These are phyloP conservation scores for Napeogenes inachia DNA, from an alignment of 2,888 invertebrate species.

Conservation along the genomic window DNA sequence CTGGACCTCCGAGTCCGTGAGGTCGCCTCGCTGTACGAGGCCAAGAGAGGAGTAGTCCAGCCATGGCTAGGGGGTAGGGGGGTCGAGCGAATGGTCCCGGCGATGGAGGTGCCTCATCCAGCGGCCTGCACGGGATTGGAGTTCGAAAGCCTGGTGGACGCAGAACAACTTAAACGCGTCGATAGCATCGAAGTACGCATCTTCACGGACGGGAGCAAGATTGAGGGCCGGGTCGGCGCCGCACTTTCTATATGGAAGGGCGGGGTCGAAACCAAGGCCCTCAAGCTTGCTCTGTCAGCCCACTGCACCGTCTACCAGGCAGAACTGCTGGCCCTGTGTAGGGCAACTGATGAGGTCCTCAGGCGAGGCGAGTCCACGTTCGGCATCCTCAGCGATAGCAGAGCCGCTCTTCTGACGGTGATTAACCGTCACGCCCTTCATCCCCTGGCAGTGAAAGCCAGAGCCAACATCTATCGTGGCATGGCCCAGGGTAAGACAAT, in stretches of 20 bases:
- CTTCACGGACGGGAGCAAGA: background rate
- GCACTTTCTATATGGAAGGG: too few relatives aligned
- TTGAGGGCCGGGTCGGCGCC: background rate
- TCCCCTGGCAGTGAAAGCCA: background rate
- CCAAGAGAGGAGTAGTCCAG: conserved; percentile 21
- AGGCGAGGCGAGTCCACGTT: too few relatives aligned
- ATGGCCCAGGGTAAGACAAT: too few relatives aligned
- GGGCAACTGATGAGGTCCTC: too few relatives aligned
- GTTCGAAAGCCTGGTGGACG: conserved; percentile 15
- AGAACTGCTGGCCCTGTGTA: conserved; percentile 10
- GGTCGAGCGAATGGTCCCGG: conserved; percentile 20
- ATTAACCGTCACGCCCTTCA: too few relatives aligned
- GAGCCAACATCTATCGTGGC: background rate
- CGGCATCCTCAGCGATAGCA: background rate
- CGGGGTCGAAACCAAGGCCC: background rate
- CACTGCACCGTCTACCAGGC: conserved; percentile 12
- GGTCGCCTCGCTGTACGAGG: conserved; percentile 25
- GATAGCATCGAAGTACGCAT: background rate
- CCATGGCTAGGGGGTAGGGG: conserved; percentile 20
- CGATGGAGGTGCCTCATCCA: conserved; percentile 13
- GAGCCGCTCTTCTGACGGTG: too few relatives aligned
- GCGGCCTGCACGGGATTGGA: background rate
- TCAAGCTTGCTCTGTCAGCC: background rate
- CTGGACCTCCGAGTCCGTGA: conserved; percentile 28
- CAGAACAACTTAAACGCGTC: background rate